Evolutionary conservation across 2,797 vertebrate species (phyloP).

Genomic region (Rhinogobio ventralis): DNA sequence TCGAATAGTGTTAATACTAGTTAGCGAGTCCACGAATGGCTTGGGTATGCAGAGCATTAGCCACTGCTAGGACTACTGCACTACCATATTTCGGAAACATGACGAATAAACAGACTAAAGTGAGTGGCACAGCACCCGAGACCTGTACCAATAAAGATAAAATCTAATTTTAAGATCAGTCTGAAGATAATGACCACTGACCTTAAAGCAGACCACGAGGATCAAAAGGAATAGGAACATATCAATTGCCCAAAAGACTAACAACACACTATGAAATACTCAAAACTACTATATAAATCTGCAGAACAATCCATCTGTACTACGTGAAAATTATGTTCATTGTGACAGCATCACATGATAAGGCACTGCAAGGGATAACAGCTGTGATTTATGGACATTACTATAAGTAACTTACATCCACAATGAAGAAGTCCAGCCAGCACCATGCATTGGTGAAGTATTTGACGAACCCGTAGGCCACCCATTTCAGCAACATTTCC

Average conservation of each 20-base stretch:
- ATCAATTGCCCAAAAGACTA: background rate
- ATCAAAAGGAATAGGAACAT: constrained; percentile 2
- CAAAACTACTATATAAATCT: background rate
- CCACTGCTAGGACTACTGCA: too few relatives aligned
- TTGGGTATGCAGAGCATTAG: background rate
- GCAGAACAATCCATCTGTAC: background rate
- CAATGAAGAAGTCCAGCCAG: constrained; percentile 99
- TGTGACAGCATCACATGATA: background rate
- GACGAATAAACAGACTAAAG: background rate
- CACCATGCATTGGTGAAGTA: constrained; percentile 99
- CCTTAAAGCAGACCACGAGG: constrained; percentile 3
- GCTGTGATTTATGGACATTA: background rate
- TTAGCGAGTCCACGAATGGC: background rate
- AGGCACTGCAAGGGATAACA: background rate
- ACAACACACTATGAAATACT: background rate
- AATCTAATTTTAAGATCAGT: constrained; percentile 5
- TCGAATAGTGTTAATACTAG: background rate
- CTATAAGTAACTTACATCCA: constrained; percentile 89
- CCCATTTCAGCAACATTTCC: constrained; percentile 99
- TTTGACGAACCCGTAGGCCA: constrained; percentile 97
- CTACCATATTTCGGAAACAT: constrained; percentile 1
- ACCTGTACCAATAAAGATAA: background rate
- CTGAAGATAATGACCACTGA: background rate
- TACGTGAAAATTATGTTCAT: background rate
- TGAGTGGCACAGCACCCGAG: background rate